Percentiles rank a stretch among this genome's conserved stretches.
These are phyloP conservation scores for Nycticorax nycticorax DNA, from an alignment of 2,113 vertebrate species.

Conservation along the genomic window DNA sequence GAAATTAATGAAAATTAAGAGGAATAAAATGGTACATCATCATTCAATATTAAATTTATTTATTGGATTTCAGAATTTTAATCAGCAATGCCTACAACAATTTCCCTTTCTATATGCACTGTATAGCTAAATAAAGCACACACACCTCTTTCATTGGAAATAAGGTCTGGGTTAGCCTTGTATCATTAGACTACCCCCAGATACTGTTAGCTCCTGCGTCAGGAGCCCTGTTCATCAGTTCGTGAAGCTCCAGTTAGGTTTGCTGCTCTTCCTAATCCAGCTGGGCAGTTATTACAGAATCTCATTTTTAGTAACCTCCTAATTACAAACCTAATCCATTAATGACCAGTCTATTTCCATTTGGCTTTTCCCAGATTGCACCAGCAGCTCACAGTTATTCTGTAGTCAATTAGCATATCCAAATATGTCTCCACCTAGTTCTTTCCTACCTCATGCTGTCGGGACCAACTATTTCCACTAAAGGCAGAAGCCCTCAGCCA, in stretches of 20 bases:
- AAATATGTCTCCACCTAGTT: neutral
- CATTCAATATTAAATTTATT: constrained; percentile 39
- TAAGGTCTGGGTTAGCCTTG: neutral
- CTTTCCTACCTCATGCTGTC: neutral
- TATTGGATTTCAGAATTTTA: constrained; percentile 37
- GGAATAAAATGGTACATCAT: neutral
- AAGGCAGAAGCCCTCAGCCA: neutral
- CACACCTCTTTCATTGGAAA: neutral
- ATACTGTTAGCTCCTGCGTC: neutral
- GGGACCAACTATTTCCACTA: neutral
- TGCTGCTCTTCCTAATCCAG: neutral
- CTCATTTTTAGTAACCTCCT: neutral
- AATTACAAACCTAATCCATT: constrained; percentile 11
- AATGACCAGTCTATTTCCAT: neutral
- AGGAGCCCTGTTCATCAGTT: neutral
- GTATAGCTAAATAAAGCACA: neutral
- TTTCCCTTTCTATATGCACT: constrained; percentile 18
- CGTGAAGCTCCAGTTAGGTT: neutral
- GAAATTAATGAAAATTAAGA: constrained; percentile 43
- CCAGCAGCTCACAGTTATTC: neutral
- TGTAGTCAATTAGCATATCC: neutral
- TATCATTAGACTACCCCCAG: neutral
- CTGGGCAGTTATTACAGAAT: neutral
- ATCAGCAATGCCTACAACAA: constrained; percentile 35
- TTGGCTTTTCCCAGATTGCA: neutral